Evolutionary conservation across 2,888 invertebrate species (phyloP), one percentile per base, ranked within the genome.

Genomic region (Galerucella nymphaeae): DNA sequence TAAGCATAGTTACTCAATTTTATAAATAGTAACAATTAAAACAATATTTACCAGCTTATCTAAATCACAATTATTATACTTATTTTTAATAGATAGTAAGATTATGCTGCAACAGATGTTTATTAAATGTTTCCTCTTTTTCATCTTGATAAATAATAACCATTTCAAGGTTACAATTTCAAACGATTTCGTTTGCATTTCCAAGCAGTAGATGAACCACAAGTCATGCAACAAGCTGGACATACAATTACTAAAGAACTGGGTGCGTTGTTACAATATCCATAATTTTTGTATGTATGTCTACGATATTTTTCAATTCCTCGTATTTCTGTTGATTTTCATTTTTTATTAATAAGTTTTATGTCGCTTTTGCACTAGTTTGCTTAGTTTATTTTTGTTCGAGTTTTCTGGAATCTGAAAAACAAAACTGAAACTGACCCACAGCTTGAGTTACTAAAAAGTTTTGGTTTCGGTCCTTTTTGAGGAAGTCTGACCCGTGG

Each of bases 171-270:
- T 62, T 62, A 62, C 16, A 62, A 11, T 38, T 62, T 41, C 18
- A 41, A 62, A 18, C 11, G 42, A 42, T 42, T 41, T 62, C 61
- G 23, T 42, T 62, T 62, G 61, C 61, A 62, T 62, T 42, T 62
- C 61, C 42, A 61, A n/a, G 41, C 42, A 61, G 41, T 41, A 62
- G 61, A 62, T 62, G 41, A 38, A 62, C 42, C 61, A 62, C 61
- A 42, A 38, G 30, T 61, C 61, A 41, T 61, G 61, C 61, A 61
- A 61, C 61, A 61, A 61, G 61, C 41, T 38, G 61, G 61, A 42
- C 42, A 18, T 62, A 18, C 9, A 62, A 38, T 42, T 62, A 62
- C 42, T 20, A 41, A 62, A 62, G 61, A 62, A 38, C 10, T 13
- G 61, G 13, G 6, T 18, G 18, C 61, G 13, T 11, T 62, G 61